These are phyloP conservation scores for Corythornis cristatus DNA, from an alignment of 2,113 vertebrate genomes.

Conservation along the genomic window DNA sequence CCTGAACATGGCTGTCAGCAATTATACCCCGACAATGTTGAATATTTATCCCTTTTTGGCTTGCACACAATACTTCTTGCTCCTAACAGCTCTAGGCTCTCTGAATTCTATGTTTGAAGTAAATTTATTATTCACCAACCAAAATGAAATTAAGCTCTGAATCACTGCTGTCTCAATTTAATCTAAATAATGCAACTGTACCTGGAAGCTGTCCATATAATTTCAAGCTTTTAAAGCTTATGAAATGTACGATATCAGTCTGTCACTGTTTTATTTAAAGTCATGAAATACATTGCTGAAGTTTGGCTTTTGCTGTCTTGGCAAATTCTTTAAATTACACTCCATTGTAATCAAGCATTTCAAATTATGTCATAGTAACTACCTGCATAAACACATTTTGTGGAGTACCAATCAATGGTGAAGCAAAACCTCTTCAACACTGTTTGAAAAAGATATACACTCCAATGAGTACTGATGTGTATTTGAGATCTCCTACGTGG, in stretches of 20 bases:
- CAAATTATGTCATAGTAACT: slow-evolving; percentile 58
- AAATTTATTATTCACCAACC: background rate
- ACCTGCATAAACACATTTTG: slow-evolving; percentile 39
- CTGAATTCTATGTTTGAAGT: background rate
- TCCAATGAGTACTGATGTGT: background rate
- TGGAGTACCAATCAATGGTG: slow-evolving; percentile 10
- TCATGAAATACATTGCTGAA: slow-evolving; percentile 33
- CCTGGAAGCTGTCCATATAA: slow-evolving; percentile 53
- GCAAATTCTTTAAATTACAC: slow-evolving; percentile 56
- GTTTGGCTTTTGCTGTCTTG: slow-evolving; percentile 57
- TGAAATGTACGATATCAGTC: slow-evolving; percentile 50
- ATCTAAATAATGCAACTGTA: slow-evolving; percentile 48
- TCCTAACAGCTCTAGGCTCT: background rate
- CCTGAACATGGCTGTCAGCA: background rate
- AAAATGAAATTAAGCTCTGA: slow-evolving; percentile 50
- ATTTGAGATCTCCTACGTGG: slow-evolving; percentile 1
- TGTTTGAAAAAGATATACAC: background rate
- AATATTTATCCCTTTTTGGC: background rate
- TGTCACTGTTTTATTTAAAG: slow-evolving; percentile 63
- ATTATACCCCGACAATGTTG: background rate
- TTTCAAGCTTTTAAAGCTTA: slow-evolving; percentile 60
- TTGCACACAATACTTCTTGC: background rate
- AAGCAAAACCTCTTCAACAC: background rate
- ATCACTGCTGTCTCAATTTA: slow-evolving; percentile 21
- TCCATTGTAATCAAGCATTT: slow-evolving; percentile 55